Evolutionary conservation across 2,113 vertebrate genomes (phyloP).

Genomic region (Tamias sibiricus): DNA sequence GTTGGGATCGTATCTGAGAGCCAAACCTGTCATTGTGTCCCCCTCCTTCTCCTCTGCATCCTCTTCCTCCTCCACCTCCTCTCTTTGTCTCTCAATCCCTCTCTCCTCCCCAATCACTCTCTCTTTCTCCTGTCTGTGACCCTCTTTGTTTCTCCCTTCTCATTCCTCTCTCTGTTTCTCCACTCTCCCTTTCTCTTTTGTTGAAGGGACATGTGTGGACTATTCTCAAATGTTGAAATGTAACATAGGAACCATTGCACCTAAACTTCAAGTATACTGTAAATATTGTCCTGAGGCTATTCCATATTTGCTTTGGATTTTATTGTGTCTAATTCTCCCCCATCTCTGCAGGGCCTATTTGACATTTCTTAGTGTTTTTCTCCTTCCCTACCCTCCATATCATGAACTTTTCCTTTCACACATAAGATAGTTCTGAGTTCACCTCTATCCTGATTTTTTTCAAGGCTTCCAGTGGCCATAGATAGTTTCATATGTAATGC

Average conservation of each 20-base stretch:
- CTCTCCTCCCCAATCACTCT: fast-evolving
- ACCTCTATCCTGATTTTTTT: neutral
- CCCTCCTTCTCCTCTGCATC: no score
- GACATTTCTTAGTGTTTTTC: neutral
- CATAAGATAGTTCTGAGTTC: neutral
- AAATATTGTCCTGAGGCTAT: neutral
- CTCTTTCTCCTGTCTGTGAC: neutral
- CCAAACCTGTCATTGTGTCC: neutral
- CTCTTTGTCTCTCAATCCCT: neutral
- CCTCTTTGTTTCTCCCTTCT: neutral
- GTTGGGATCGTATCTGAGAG: neutral
- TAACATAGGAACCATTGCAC: neutral
- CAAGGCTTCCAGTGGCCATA: neutral
- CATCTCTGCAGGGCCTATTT: neutral
- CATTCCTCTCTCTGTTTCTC: neutral
- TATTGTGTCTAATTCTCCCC: neutral
- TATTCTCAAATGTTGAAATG: no score
- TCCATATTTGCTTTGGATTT: neutral
- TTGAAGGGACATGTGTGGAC: neutral
- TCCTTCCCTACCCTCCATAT: neutral
- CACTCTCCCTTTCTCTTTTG: neutral
- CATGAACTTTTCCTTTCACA: neutral
- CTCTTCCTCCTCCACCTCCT: no score
- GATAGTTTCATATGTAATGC: neutral
- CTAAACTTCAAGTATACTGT: neutral